phyloP scores from a whole-genome alignment of 2,113 vertebrate species.

The Spheniscus mendiculus region DNA sequence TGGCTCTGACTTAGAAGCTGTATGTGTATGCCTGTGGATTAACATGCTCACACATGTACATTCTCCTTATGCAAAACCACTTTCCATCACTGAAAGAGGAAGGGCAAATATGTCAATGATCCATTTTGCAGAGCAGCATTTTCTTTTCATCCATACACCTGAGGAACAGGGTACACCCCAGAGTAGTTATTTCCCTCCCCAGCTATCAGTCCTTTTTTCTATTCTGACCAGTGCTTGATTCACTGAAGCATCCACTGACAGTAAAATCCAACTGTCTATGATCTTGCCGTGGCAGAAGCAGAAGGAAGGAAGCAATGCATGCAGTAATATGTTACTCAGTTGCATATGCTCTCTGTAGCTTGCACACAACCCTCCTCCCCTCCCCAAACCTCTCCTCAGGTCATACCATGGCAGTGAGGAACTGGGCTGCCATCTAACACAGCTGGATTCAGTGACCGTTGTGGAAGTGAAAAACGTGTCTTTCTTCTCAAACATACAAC shows the following conservation, averaged over 20 bases:
- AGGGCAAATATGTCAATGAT: background rate
- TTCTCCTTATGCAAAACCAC: background rate
- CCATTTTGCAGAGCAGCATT: background rate
- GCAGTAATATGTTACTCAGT: background rate
- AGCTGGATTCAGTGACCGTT: background rate
- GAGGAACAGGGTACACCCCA: background rate
- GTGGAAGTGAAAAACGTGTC: background rate
- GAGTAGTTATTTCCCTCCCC: background rate
- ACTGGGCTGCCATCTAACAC: background rate
- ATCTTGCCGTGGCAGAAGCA: background rate
- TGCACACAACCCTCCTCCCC: background rate
- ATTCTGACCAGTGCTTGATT: background rate
- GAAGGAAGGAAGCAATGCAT: background rate
- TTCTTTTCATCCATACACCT: background rate
- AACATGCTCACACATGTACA: background rate
- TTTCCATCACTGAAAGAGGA: background rate
- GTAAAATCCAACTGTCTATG: background rate
- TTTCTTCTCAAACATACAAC: background rate
- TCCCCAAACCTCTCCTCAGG: background rate
- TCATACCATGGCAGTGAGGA: accelerated
- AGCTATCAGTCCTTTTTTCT: background rate
- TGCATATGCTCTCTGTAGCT: background rate
- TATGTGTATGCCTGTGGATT: background rate
- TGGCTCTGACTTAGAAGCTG: background rate
- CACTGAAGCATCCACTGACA: background rate